Base-by-base conservation (phyloP, 2,888 invertebrate genomes). In the Thelaira solivaga region DNA sequence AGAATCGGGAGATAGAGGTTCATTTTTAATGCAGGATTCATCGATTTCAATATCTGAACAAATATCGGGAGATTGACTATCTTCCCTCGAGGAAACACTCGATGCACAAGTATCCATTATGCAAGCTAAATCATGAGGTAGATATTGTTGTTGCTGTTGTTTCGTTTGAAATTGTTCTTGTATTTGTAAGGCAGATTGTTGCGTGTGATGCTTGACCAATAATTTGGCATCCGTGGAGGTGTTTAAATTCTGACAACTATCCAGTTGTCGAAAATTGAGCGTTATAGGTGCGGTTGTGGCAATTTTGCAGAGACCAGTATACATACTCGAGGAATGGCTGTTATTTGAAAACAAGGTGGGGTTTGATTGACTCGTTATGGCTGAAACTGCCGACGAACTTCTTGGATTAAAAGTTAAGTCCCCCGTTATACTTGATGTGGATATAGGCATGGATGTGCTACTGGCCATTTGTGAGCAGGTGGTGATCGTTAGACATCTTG, bases 1-100 rank as follows among this genome's bases (percentile, higher is more conserved):
- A 16, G 93, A 93, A 24, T 92, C 91, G 11, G 94, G 94, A 76
- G 94, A 95, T 83, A 93, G 90, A 64, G 95, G 95, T 85, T 96
- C 95, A 69, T 94, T 92, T 89, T 95, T 95, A 82, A 95, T 93
- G 82, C 85, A 85, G 65, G 88, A 83, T 75, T 88, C 88, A 80
- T 89, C 89, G 81, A 89, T 87, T 81, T 89, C 89, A 51, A 89
- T 88, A 65, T 89, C 89, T 8, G 89, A 88, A 80, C 87, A 86
- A 49, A 87, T 84, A 65, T 86, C 86, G 11, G 86, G 87, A 6
- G 86, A 86, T 45, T 84, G 82, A 73, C 87, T 87, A 68, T 84
- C 85, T 26, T 87, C 85, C 64, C 86, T 81, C 24, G 82, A 76
- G 10, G 87, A 84, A 45, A 83, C 84, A 67, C 83, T 82, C 75